Conservation (phyloP, 2,113 vertebrate species). For the Nannobrachium achirus region DNA sequence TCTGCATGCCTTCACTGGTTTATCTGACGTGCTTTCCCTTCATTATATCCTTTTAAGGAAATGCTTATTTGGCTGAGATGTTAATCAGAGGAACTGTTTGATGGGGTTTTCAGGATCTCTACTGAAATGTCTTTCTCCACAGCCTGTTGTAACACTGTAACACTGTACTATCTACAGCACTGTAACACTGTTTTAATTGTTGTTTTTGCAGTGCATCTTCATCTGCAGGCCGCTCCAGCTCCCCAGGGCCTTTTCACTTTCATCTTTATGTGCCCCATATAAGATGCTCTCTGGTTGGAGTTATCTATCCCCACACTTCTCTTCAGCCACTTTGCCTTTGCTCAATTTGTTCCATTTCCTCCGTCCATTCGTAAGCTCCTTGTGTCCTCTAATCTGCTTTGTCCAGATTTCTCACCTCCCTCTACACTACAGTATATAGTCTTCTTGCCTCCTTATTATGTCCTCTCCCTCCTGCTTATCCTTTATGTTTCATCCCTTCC, state of each 20-base stretch:
- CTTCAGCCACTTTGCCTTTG: background rate
- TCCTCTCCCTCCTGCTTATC: background rate
- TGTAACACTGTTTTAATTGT: background rate
- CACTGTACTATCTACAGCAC: no score
- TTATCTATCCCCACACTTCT: background rate
- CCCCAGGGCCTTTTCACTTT: background rate
- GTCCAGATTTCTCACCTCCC: background rate
- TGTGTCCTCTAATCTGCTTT: background rate
- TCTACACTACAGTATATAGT: no score
- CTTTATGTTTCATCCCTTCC: constrained; percentile 13
- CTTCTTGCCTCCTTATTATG: background rate
- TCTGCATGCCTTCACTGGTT: constrained; percentile 8
- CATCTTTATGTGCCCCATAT: background rate
- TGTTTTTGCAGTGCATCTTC: no score
- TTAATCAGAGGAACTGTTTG: background rate
- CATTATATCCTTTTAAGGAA: constrained; percentile 31
- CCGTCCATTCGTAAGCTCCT: background rate
- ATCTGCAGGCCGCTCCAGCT: background rate
- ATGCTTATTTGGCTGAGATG: background rate
- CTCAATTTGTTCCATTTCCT: background rate
- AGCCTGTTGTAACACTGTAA: background rate
- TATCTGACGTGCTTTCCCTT: constrained; percentile 17
- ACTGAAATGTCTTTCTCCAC: background rate
- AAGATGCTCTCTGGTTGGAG: background rate
- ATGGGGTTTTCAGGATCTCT: background rate